phyloP scores from a whole-genome alignment of 53 echinoderm and acorn worm genomes.

The Zoroaster sp. region DNA sequence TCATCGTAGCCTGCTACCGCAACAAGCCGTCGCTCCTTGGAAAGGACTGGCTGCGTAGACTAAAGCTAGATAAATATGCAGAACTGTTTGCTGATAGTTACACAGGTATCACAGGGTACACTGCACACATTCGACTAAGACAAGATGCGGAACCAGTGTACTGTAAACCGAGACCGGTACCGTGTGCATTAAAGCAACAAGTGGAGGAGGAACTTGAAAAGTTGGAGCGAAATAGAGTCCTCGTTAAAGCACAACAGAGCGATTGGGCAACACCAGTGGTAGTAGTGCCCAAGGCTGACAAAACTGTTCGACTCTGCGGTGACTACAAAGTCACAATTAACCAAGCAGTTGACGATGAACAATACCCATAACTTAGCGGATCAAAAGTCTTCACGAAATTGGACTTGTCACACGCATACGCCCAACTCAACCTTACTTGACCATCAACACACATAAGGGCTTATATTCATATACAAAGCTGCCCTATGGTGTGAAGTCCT shows the following conservation, averaged over 20 bases:
- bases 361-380: conserved; percentile 57
- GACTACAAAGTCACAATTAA: conserved; percentile 65
- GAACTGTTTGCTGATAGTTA: conserved; percentile 49
- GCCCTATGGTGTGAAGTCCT: conserved; percentile 65
- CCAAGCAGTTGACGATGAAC: conserved; percentile 47
- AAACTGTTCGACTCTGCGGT: conserved; percentile 45
- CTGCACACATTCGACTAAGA: conserved; percentile 49
- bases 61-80: conserved; percentile 15
- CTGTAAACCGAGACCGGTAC: conserved; percentile 36
- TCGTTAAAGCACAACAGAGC: conserved; percentile 30
- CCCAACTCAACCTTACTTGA: conserved; percentile 60
- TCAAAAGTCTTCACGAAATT: conserved; percentile 60
- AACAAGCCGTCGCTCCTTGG: conserved; percentile 44
- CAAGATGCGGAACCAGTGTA: conserved; percentile 9
- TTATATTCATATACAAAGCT: conserved; percentile 57
- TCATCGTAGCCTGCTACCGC: conserved; percentile 32
- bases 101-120: conserved; percentile 47
- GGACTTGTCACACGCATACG: conserved; percentile 53
- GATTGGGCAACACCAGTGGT: conserved; percentile 68
- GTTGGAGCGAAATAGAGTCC: conserved; percentile 5
- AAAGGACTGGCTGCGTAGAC: conserved; percentile 48
- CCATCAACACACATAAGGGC: conserved; percentile 63
- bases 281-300: conserved; percentile 62
- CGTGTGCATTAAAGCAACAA: conserved; percentile 39
- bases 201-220: conserved; percentile 50